Base-by-base conservation (phyloP, 2,797 vertebrate species). In the Centroberyx gerrardi region DNA sequence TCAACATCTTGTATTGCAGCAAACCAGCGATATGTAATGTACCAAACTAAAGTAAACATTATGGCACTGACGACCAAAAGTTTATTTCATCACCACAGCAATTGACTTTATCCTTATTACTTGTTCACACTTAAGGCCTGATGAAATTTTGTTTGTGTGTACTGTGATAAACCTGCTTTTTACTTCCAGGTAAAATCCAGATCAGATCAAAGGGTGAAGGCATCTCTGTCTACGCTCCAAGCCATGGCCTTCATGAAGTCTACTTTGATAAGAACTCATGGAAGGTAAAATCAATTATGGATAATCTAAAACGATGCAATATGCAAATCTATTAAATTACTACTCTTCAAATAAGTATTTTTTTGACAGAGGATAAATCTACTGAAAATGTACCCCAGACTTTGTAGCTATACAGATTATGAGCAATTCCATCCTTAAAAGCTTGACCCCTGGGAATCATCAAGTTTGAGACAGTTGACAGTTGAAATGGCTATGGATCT, bases 201-300 rank as follows among this genome's bases (percentile, higher is more conserved):
- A 87, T 93, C 51, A 77, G 28, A 56, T 66, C 71, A 0, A 85
- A 82, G n/a, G 92, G 87, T 33, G 81, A 88, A 56, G 91, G 90
- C 58, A 28, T 95, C 48, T 22, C 71, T 58, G 58, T 94, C 67
- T 83, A 63, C 80, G 91, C 90, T 38, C 72, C 81, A 3, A 87
- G 91, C 31, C 85, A 89, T 14, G 92, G 92, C 68, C 89, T 91
- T 68, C 82, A 94, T 15, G 84, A 91, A 71, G 46, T 95, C 3
- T 89, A 87, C 78, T 92, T 95, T 46, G 81, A 93, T 33, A 83
- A 81, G 14, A 80, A 68, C 4, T 79, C 18, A 64, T 72, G 87
- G 58, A 80, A 91, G 93, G 93, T 94, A 29, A 59, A 14, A 68
- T 55, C 2, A 46, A 40, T 40, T 10, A 40, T 12, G 38, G 38